Evolutionary conservation across 2,888 invertebrate species (phyloP), one percentile per base, ranked within the genome.

Genomic region (Aleiodes alternator): DNA sequence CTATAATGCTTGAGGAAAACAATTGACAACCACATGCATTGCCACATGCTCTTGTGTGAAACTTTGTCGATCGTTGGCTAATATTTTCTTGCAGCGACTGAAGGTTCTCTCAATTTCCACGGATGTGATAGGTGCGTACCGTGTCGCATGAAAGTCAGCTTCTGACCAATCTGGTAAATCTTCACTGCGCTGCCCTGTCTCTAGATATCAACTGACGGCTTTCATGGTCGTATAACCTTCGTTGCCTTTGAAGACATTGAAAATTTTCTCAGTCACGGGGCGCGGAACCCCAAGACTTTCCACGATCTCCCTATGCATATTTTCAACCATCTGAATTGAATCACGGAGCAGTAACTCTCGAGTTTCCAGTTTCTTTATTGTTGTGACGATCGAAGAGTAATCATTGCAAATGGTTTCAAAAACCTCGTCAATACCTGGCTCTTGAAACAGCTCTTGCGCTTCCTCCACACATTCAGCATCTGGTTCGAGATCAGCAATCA

Each of bases 31-130:
- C 7, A 57, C 12, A 31, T 5, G 8, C 31, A 31, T 29, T 0
- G 57, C 57, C 4, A 57, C 4, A 56, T 56, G 11, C 14, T 56
- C 56, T 5, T 16, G 16, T 5, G 4, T 16, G 23, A 56, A 56
- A 12, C 11, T 57, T 57, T 31, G 57, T 23, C 57, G 57, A 57
- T 57, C 57, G 11, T 57, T 16, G 8, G 57, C 57, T 8, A 57
- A 12, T 12, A 57, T 31, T 57, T 57, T 57, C 23, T 57, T 57
- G 57, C 11, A 57, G 31, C 57, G 31, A n/a, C 12, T 57, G 9
- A 16, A 55, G 4, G 31, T 31, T 23, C 57, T 57, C 12, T 57
- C 57, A 9, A 57, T 8, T 8, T 31, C 57, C 1, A 9, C 8
- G 1, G 1, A 9, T 57, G 29, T 7, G 14, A 57, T 23, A 57